Conservation (phyloP, 2,797 vertebrate species). For the Phalloptychus januarius region DNA sequence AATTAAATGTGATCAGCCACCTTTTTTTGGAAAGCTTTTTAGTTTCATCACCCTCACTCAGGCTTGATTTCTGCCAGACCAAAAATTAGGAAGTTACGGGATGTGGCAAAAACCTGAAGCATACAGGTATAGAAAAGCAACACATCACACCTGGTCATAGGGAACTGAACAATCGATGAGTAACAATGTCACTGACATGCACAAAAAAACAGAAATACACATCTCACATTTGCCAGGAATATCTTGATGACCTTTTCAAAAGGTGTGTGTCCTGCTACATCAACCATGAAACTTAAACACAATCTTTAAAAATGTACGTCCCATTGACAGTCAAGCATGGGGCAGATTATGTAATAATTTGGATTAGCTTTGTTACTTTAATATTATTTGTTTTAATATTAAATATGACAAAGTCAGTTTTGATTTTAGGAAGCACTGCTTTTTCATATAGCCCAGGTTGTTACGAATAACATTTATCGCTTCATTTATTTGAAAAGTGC, state of each 20-base stretch:
- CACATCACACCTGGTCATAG: neutral
- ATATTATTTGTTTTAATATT: no score
- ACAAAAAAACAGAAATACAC: neutral
- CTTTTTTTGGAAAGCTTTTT: neutral
- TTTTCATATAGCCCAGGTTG: neutral
- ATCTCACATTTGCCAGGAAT: neutral
- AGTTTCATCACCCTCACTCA: neutral
- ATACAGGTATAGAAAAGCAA: neutral
- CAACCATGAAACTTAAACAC: neutral
- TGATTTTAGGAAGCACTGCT: neutral
- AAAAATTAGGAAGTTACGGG: neutral
- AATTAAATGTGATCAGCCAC: neutral
- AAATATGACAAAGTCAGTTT: neutral
- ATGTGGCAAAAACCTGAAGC: neutral
- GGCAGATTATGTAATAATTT: neutral
- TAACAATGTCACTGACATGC: neutral
- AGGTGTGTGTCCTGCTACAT: neutral
- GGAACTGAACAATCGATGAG: neutral
- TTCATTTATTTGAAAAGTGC: neutral
- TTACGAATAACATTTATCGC: neutral
- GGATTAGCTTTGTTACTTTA: neutral
- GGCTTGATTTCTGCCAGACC: neutral
- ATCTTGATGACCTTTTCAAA: neutral
- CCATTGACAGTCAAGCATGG: neutral
- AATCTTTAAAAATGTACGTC: neutral